Evolutionary conservation across 1,140 invertebrate genomes (phyloP).

Genomic region (Drosophila littoralis): DNA sequence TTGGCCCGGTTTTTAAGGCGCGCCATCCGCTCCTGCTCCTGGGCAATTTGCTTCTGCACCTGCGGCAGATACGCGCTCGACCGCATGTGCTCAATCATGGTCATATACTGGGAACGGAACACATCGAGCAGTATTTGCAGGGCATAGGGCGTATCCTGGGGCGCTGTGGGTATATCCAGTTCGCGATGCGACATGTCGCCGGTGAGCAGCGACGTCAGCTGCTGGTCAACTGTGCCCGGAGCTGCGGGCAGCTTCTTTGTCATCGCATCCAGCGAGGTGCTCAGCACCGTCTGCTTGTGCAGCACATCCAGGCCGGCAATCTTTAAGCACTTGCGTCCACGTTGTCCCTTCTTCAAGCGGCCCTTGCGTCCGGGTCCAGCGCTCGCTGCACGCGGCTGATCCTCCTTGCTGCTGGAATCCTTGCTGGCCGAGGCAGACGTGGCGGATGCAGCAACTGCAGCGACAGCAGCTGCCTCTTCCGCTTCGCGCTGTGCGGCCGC

Average conservation of each 20-base stretch:
- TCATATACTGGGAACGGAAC: constrained; percentile 93
- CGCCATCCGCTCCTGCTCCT: constrained; percentile 93
- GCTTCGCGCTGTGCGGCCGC: constrained; percentile 77
- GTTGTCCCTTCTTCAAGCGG: constrained; percentile 71
- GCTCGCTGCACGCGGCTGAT: constrained; percentile 46
- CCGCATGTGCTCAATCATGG: constrained; percentile 92
- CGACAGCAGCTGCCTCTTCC: constrained; percentile 65
- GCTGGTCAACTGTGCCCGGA: constrained; percentile 95
- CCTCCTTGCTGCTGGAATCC: constrained; percentile 68
- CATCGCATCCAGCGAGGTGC: constrained; percentile 87
- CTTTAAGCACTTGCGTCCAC: constrained; percentile 76
- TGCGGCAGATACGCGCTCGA: constrained; percentile 89
- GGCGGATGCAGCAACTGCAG: constrained; percentile 42
- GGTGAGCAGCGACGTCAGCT: constrained; percentile 91
- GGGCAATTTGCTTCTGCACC: constrained; percentile 91
- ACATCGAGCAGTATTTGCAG: constrained; percentile 93
- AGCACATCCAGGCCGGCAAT: constrained; percentile 94
- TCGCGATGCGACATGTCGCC: constrained; percentile 90
- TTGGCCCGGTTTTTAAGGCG: constrained; percentile 91
- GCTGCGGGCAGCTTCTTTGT: constrained; percentile 91
- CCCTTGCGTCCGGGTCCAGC: constrained; percentile 73
- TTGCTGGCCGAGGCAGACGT: constrained; percentile 64
- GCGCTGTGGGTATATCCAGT: constrained; percentile 91
- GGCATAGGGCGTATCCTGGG: constrained; percentile 92
- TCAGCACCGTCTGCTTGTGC: constrained; percentile 95